Percentiles rank a stretch among this genome's conserved stretches.
phyloP scores from a whole-genome alignment of 2,888 invertebrate species.

The Xylophagus ater region DNA sequence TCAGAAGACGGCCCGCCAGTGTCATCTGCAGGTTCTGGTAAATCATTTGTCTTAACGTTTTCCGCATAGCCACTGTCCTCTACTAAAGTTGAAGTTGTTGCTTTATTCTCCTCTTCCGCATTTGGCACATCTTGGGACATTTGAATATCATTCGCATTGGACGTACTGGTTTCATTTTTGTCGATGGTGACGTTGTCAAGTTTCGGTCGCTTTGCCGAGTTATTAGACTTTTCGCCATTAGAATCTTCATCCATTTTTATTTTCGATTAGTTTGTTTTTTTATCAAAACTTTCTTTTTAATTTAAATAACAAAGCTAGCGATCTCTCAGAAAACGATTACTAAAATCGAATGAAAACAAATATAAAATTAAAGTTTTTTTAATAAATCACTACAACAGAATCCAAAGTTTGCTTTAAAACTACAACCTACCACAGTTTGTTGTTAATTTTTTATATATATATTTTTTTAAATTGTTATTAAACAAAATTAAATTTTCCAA shows the following conservation, averaged over 20 bases:
- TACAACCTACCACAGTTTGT: no score
- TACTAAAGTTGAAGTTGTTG: not conserved
- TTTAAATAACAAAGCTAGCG: no score
- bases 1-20: not conserved
- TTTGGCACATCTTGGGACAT: constrained; percentile 7
- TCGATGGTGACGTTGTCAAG: not conserved
- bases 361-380: no score
- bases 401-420: no score
- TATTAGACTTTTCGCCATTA: constrained; percentile 4
- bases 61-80: constrained; percentile 6
- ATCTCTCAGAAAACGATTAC: no score
- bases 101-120: not conserved
- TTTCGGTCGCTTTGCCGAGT: constrained; percentile 9
- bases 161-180: constrained; percentile 1
- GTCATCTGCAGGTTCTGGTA: not conserved
- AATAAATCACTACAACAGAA: no score
- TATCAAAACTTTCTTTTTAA: no score
- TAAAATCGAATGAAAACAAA: not conserved
- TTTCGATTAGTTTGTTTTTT: not conserved
- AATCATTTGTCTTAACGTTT: constrained; percentile 3
- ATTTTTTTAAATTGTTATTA: no score
- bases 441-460: no score
- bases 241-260: constrained; percentile 9
- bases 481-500: no score
- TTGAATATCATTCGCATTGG: constrained; percentile 2